phyloP scores from a whole-genome alignment of 2,797 vertebrate species.

The Trichosurus vulpecula region DNA sequence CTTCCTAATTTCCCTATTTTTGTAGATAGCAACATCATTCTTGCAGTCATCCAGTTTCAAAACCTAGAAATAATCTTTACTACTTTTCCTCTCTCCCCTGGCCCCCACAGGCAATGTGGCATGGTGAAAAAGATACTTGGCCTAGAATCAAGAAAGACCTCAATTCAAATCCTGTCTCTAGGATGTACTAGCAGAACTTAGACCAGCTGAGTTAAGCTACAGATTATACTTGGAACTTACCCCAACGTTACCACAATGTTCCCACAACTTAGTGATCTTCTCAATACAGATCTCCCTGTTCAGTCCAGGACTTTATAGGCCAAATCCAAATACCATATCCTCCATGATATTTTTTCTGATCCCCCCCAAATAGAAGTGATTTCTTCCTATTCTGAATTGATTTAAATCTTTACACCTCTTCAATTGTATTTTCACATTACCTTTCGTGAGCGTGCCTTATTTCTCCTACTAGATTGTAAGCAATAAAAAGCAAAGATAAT shows the following conservation, averaged over 20 bases:
- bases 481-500: not conserved
- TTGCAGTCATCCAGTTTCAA: not conserved
- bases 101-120: not conserved
- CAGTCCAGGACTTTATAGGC: not conserved
- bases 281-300: not conserved
- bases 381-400: not conserved
- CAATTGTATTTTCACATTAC: not conserved
- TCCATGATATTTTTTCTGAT: not conserved
- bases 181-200: not conserved
- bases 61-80: not conserved
- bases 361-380: not conserved
- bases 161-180: not conserved
- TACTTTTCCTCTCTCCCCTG: not conserved
- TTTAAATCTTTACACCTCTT: not conserved
- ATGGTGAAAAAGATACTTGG: not conserved
- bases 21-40: not conserved
- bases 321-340: not conserved
- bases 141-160: not conserved
- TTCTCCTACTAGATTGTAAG: not conserved
- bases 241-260: not conserved
- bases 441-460: not conserved
- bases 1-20: not conserved
- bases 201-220: not conserved
- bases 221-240: not conserved
- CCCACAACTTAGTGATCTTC: not conserved